Percentiles rank a stretch among this genome's conserved stretches.
Evolutionary conservation across 2,113 vertebrate genomes (phyloP).

Genomic region (Spermophilus dauricus): DNA sequence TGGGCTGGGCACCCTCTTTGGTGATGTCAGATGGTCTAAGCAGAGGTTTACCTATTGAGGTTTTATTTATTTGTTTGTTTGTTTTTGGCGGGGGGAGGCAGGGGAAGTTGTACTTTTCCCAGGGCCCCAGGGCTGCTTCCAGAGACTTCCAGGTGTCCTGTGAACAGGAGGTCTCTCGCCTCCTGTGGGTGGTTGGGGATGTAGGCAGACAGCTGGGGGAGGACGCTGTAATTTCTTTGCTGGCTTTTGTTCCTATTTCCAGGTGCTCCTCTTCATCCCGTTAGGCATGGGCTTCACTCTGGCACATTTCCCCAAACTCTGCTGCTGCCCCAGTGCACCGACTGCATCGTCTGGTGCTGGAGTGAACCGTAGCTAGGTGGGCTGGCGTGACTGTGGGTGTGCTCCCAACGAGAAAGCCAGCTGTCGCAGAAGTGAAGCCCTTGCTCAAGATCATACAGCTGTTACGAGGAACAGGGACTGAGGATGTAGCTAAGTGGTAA

Average conservation of each 20-base stretch:
- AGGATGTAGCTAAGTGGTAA: too few relatives aligned
- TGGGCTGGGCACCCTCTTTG: neutral
- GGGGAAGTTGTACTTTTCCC: too few relatives aligned
- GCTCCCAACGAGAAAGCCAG: too few relatives aligned
- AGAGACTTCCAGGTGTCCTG: neutral
- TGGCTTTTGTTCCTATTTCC: neutral
- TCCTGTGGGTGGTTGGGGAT: neutral
- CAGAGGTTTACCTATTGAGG: neutral
- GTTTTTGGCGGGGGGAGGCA: too few relatives aligned
- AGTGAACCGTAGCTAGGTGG: neutral
- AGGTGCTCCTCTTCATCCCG: neutral
- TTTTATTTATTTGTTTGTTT: too few relatives aligned
- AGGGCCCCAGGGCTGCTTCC: neutral
- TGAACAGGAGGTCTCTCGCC: neutral
- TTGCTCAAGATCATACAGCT: neutral
- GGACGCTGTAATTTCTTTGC: neutral
- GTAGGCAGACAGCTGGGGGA: neutral
- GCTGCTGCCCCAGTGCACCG: neutral
- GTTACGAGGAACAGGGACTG: neutral
- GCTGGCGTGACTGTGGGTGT: too few relatives aligned
- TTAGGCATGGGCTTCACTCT: neutral
- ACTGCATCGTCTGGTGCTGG: too few relatives aligned
- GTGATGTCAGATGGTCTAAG: neutral
- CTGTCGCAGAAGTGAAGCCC: too few relatives aligned
- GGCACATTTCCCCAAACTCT: neutral